These are phyloP conservation scores for Chelon labrosus DNA, from an alignment of 2,797 vertebrate genomes.

Conservation along the genomic window DNA sequence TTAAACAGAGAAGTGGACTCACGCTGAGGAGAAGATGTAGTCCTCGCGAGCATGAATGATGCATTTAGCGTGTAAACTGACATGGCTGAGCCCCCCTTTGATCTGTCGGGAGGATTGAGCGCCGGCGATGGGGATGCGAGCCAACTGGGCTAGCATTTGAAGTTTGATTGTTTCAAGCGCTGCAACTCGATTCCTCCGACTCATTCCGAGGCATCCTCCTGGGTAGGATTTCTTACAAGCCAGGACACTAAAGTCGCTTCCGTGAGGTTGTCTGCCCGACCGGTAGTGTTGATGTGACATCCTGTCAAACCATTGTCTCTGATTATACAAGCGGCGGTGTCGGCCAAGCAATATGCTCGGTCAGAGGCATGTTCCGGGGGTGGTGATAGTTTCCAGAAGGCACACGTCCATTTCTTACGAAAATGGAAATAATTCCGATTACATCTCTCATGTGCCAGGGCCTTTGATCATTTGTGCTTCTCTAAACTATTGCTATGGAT, in stretches of 20 bases:
- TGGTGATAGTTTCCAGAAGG: conserved; percentile 59
- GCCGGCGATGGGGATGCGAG: conserved; percentile 47
- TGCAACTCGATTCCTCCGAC: conserved; percentile 64
- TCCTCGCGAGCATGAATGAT: conserved; percentile 49
- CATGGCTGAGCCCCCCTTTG: conserved; percentile 48
- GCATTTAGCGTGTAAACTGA: conserved; percentile 45
- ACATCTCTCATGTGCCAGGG: conserved; percentile 8
- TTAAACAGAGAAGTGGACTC: conserved; percentile 42
- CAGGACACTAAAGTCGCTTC: conserved; percentile 62
- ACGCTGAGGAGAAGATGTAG: conserved; percentile 32
- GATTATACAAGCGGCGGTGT: conserved; percentile 53
- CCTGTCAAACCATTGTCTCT: conserved; percentile 59
- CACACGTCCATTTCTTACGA: conserved; percentile 12
- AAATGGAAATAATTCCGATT: conserved; percentile 37
- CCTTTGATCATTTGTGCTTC: conserved; percentile 1
- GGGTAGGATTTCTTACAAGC: conserved; percentile 62
- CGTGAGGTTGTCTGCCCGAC: conserved; percentile 47
- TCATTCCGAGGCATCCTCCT: conserved; percentile 55
- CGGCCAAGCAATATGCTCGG: conserved; percentile 41
- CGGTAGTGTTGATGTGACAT: conserved; percentile 66
- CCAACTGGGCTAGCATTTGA: conserved; percentile 62
- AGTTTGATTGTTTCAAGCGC: conserved; percentile 66
- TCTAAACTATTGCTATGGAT: too few relatives aligned
- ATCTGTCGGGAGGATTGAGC: conserved; percentile 47
- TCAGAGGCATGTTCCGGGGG: conserved; percentile 40